Evolutionary conservation across 2,888 invertebrate species (phyloP).

Genomic region (Drosophila demipolita): DNA sequence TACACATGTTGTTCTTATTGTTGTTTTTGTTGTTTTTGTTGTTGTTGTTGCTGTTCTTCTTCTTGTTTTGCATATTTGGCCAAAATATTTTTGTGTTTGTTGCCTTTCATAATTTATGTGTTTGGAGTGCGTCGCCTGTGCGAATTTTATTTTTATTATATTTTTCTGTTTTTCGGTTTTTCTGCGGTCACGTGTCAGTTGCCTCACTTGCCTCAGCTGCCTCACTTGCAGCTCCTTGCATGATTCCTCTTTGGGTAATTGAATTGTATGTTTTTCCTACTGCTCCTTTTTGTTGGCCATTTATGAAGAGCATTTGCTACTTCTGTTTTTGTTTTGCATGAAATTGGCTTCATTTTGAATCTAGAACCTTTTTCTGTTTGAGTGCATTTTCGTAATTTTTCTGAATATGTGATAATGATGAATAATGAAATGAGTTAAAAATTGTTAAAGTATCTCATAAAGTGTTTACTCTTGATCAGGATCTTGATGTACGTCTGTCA

Average conservation of each 20-base stretch:
- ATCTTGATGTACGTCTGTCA: not conserved
- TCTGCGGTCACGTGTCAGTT: constrained; percentile 63
- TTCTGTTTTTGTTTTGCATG: constrained; percentile 2
- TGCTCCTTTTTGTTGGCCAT: constrained; percentile 19
- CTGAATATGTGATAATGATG: constrained; percentile 12
- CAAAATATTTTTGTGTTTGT: constrained; percentile 31
- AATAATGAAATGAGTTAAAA: not conserved
- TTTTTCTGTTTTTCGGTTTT: constrained; percentile 18
- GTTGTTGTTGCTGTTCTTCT: constrained; percentile 9
- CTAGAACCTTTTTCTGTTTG: constrained; percentile 29
- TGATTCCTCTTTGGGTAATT: constrained; percentile 50
- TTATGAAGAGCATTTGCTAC: constrained; percentile 30
- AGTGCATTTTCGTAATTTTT: constrained; percentile 23
- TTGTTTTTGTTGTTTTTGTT: not conserved
- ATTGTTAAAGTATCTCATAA: not conserved
- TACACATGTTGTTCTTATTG: constrained; percentile 61
- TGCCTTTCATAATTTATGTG: constrained; percentile 64
- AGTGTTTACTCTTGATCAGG: not conserved
- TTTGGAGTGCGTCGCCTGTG: constrained; percentile 46
- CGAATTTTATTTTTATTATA: not conserved
- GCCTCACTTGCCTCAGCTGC: not conserved
- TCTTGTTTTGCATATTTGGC: constrained; percentile 34
- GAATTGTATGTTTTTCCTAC: constrained; percentile 51
- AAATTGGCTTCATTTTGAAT: constrained; percentile 51
- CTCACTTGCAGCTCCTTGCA: constrained; percentile 8